Evolutionary conservation across 1,140 invertebrate genomes (phyloP).

Genomic region (Sitobion miscanthi): DNA sequence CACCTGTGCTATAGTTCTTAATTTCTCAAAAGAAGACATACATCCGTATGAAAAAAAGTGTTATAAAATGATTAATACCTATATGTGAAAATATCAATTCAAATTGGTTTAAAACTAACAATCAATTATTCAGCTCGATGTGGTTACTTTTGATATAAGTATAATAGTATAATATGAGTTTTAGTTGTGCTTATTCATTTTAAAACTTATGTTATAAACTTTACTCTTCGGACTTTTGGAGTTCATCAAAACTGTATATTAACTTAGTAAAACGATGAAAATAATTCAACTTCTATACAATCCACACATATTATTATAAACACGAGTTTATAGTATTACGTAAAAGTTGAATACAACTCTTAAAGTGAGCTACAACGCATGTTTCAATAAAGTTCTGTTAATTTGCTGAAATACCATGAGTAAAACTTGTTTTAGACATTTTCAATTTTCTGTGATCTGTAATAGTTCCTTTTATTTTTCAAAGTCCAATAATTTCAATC

Average conservation of each 20-base stretch:
- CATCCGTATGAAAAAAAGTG: too few relatives aligned
- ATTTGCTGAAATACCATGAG: not conserved
- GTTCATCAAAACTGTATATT: not conserved
- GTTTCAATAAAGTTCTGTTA: not conserved
- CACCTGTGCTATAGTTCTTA: not conserved
- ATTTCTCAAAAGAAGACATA: not conserved
- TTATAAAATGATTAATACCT: too few relatives aligned
- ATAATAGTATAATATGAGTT: not conserved
- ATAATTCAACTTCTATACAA: slow-evolving; percentile 7
- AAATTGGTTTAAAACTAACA: not conserved
- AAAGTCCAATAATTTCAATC: not conserved
- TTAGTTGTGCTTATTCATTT: not conserved
- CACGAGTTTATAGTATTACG: not conserved
- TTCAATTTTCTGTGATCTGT: not conserved
- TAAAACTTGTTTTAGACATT: not conserved
- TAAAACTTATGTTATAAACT: not conserved
- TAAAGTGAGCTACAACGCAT: not conserved
- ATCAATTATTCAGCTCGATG: not conserved
- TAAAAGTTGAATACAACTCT: not conserved
- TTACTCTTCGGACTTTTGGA: not conserved
- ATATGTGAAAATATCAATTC: not conserved
- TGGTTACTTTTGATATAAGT: not conserved
- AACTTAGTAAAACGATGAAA: slow-evolving; percentile 1
- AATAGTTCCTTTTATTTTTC: not conserved
- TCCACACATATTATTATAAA: slow-evolving; percentile 14